phyloP scores from a whole-genome alignment of 2,888 invertebrate species.

The Macropis europaea region DNA sequence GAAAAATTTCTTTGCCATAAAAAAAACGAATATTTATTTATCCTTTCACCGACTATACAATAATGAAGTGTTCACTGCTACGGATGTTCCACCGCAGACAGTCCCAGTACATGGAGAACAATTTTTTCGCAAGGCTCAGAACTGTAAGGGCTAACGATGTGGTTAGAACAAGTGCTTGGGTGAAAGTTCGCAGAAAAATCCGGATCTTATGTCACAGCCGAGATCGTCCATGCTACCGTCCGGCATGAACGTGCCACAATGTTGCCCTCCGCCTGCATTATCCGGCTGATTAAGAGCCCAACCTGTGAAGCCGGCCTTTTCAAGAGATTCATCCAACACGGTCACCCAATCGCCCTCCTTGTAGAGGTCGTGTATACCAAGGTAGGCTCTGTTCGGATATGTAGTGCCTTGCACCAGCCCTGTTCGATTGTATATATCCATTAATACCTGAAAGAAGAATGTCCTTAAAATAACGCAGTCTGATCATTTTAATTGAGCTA shows the following conservation, averaged over 20 bases:
- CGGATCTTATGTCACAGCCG: slow-evolving; percentile 70
- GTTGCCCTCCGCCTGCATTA: slow-evolving; percentile 68
- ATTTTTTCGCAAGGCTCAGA: no score
- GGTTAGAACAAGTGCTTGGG: slow-evolving; percentile 19
- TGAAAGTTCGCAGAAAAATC: slow-evolving; percentile 75
- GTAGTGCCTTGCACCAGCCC: slow-evolving; percentile 66
- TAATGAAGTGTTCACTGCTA: no score
- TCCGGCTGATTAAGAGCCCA: slow-evolving; percentile 77
- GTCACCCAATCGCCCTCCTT: slow-evolving; percentile 76
- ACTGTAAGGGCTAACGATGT: no score
- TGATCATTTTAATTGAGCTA: neutral
- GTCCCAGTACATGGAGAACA: no score
- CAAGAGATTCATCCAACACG: slow-evolving; percentile 72
- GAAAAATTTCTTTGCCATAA: no score
- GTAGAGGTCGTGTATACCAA: slow-evolving; percentile 67
- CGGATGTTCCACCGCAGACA: no score
- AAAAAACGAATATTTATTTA: no score
- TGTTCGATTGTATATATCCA: slow-evolving; percentile 45
- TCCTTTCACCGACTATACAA: no score
- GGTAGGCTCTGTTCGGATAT: slow-evolving; percentile 66
- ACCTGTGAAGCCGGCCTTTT: slow-evolving; percentile 72
- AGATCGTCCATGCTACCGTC: slow-evolving; percentile 75
- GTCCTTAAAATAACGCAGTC: neutral
- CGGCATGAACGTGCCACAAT: slow-evolving; percentile 69
- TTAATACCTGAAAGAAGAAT: slow-evolving; percentile 33